Evolutionary conservation across 2,797 vertebrate species (phyloP).

Genomic region (Macrochelys suwanniensis): DNA sequence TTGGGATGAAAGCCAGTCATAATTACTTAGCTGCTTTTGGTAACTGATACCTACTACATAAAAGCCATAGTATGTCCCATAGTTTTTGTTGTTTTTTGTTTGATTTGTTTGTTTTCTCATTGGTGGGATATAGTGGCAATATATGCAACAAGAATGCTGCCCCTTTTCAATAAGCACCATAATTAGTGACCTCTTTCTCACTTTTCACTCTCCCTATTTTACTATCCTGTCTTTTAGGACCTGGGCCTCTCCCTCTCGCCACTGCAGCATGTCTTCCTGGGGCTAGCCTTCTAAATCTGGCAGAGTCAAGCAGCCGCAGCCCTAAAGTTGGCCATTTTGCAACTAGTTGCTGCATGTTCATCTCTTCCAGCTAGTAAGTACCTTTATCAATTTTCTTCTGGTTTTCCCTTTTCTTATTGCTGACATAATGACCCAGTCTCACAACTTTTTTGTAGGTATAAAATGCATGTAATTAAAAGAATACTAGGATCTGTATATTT

Average conservation of each 20-base stretch:
- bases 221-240: background rate
- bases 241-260: background rate
- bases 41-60: background rate
- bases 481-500: background rate
- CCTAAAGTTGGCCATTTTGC: background rate
- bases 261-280: background rate
- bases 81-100: background rate
- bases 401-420: background rate
- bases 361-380: background rate
- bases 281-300: background rate
- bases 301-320: background rate
- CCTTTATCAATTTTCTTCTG: background rate
- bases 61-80: background rate
- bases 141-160: background rate
- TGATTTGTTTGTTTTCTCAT: background rate
- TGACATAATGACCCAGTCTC: background rate
- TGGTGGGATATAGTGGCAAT: background rate
- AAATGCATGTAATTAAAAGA: background rate
- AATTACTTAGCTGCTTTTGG: background rate
- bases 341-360: background rate
- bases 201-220: background rate
- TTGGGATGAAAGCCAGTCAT: background rate
- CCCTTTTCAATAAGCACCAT: background rate
- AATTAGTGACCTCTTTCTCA: background rate
- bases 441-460: background rate